phyloP scores from a whole-genome alignment of 2,888 invertebrate genomes.

The Drosophila melanosoma region DNA sequence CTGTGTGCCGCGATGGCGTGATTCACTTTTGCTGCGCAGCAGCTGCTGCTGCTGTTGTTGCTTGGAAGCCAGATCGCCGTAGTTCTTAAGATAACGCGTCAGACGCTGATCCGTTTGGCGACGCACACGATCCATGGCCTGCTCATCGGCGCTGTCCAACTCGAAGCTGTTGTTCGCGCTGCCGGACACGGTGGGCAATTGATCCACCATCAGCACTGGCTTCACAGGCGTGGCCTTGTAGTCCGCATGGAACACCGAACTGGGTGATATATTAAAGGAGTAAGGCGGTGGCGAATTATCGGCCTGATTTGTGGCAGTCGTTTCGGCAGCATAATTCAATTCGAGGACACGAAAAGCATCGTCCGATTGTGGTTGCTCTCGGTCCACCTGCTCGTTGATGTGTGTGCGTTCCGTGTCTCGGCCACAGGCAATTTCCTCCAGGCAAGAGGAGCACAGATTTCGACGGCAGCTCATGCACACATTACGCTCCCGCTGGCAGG shows the following conservation, averaged over 20 bases:
- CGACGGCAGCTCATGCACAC: conserved; percentile 82
- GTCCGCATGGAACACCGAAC: conserved; percentile 80
- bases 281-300: conserved; percentile 56
- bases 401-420: conserved; percentile 72
- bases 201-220: conserved; percentile 56
- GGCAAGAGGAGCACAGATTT: conserved; percentile 81
- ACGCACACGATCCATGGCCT: conserved; percentile 76
- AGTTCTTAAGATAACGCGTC: conserved; percentile 82
- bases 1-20: conserved; percentile 80
- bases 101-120: conserved; percentile 79
- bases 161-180: conserved; percentile 70
- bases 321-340: conserved; percentile 52
- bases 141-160: conserved; percentile 70
- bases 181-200: conserved; percentile 53
- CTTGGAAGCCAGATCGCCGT: conserved; percentile 79
- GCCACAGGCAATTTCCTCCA: conserved; percentile 80
- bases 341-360: conserved; percentile 68
- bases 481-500: conserved; percentile 81
- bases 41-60: conserved; percentile 37
- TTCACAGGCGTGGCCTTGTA: conserved; percentile 66
- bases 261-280: conserved; percentile 79
- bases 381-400: conserved; percentile 63
- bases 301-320: conserved; percentile 25
- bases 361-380: conserved; percentile 15
- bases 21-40: conserved; percentile 70